Evolutionary conservation across 2,113 vertebrate genomes (phyloP).

Genomic region (Ceyx melanurus): DNA sequence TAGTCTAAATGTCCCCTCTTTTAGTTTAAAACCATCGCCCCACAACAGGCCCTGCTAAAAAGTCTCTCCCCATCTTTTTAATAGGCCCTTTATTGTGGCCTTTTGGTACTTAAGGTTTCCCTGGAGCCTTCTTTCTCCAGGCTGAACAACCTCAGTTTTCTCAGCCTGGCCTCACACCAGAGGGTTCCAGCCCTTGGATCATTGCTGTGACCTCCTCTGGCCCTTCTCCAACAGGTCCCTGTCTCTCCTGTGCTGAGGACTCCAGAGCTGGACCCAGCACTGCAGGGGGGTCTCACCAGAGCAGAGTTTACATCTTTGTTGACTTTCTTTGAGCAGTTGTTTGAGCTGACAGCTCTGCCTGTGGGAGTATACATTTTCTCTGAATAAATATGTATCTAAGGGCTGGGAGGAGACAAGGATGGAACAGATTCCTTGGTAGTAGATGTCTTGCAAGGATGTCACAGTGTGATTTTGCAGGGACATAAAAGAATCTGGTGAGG

Average conservation of each 20-base stretch:
- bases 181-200: no score
- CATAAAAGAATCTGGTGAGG: background rate
- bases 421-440: background rate
- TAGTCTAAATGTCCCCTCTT: background rate
- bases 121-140: background rate
- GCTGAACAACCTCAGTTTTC: background rate
- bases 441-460: background rate
- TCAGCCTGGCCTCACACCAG: no score
- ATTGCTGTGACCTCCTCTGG: no score
- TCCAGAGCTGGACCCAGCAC: background rate
- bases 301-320: background rate
- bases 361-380: accelerated
- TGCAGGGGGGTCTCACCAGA: background rate
- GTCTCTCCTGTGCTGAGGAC: background rate
- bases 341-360: background rate
- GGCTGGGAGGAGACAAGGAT: background rate
- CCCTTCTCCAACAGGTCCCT: background rate
- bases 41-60: background rate
- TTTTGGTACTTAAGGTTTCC: background rate
- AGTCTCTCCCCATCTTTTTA: no score
- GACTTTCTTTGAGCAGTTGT: background rate
- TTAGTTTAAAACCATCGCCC: background rate
- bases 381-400: background rate
- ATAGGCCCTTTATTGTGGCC: no score
- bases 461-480: background rate